Evolutionary conservation across 2,888 invertebrate species (phyloP).

Genomic region (Chironomus riparius): DNA sequence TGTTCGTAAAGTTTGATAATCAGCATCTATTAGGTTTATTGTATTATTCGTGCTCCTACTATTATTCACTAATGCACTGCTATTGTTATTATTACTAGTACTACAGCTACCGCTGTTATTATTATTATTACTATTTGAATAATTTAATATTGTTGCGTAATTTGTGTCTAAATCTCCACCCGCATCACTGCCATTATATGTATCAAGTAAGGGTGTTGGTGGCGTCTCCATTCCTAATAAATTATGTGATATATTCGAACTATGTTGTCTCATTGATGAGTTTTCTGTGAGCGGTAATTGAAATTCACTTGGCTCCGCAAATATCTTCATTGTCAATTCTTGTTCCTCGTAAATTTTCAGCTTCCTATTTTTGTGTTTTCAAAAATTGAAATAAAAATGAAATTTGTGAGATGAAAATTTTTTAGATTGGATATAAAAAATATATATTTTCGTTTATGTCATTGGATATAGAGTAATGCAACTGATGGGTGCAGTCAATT

Average conservation of each 20-base stretch:
- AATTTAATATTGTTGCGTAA: slow-evolving; percentile 41
- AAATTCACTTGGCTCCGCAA: slow-evolving; percentile 55
- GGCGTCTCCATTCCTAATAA: slow-evolving; percentile 19
- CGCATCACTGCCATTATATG: slow-evolving; percentile 30
- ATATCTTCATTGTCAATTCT: slow-evolving; percentile 88
- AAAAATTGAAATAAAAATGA: too few species aligned
- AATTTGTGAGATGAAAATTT: too few species aligned
- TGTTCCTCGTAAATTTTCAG: slow-evolving; percentile 84
- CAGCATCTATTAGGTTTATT: slow-evolving; percentile 32
- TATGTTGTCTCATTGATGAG: slow-evolving; percentile 5
- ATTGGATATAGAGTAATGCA: too few species aligned
- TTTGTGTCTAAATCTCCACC: slow-evolving; percentile 38
- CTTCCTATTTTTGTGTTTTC: slow-evolving; percentile 47
- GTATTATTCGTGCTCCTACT: slow-evolving; percentile 18
- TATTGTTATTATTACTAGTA: neutral
- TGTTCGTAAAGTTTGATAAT: slow-evolving; percentile 42
- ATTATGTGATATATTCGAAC: neutral
- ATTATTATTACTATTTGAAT: slow-evolving; percentile 5
- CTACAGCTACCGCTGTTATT: neutral
- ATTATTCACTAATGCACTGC: slow-evolving; percentile 11
- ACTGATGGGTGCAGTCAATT: too few species aligned
- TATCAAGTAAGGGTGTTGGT: slow-evolving; percentile 7
- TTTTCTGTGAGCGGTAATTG: slow-evolving; percentile 33
- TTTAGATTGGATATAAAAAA: too few species aligned
- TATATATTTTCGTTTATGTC: too few species aligned